phyloP scores from a whole-genome alignment of 1,140 invertebrate species.

The Drosophila saltans region DNA sequence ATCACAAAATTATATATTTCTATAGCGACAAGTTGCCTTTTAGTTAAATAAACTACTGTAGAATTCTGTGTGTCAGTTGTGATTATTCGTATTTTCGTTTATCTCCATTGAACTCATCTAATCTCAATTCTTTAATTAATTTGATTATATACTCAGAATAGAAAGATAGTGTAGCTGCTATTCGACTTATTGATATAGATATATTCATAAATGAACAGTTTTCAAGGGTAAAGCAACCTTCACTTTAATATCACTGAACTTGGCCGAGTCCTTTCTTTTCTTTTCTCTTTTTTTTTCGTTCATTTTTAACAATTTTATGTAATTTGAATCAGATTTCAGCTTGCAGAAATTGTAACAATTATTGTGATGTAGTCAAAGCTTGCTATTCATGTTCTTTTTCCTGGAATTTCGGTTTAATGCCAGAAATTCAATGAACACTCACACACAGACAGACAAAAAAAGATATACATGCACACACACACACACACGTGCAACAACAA shows the following conservation, averaged over 20 bases:
- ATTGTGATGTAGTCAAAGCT: constrained; percentile 46
- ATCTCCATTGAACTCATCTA: too few species aligned
- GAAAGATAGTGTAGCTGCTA: not conserved
- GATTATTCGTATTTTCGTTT: too few species aligned
- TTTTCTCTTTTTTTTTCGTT: not conserved
- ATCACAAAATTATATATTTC: too few species aligned
- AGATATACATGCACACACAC: not conserved
- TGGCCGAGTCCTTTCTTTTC: not conserved
- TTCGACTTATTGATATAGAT: not conserved
- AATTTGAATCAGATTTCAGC: constrained; percentile 5
- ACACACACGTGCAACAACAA: not conserved
- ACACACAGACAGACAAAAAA: not conserved
- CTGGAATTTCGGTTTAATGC: not conserved
- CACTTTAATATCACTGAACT: not conserved
- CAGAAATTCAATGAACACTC: not conserved
- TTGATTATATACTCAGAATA: not conserved
- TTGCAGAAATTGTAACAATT: constrained; percentile 47
- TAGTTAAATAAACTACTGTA: too few species aligned
- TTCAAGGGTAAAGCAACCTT: constrained; percentile 5
- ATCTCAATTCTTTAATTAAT: too few species aligned
- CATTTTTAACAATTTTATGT: not conserved
- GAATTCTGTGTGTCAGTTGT: too few species aligned
- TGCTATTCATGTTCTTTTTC: constrained; percentile 25
- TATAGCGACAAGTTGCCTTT: too few species aligned
- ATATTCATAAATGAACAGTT: not conserved